Conservation (phyloP, 2,797 vertebrate genomes). For the Leptatherina wallacei region DNA sequence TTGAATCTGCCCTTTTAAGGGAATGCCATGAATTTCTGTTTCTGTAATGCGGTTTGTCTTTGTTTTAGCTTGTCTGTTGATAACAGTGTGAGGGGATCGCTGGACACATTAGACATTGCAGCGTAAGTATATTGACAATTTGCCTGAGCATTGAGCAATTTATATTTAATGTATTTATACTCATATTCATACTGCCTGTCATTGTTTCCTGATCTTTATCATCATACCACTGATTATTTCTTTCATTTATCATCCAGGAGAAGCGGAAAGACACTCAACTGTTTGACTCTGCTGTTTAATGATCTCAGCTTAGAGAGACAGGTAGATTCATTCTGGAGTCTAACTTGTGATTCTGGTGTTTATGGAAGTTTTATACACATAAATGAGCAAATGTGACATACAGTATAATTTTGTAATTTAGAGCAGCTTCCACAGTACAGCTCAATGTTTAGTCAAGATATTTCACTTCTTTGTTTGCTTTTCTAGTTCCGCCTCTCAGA, state of each 20-base stretch:
- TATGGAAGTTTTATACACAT: background rate
- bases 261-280: slow-evolving; percentile 86
- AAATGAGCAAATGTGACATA: background rate
- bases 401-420: too few relatives aligned
- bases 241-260: slow-evolving; percentile 62
- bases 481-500: slow-evolving; percentile 77
- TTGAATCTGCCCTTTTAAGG: background rate
- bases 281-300: slow-evolving; percentile 88
- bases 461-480: slow-evolving; percentile 15
- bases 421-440: too few relatives aligned
- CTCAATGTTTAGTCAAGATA: background rate
- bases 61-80: slow-evolving; percentile 69
- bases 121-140: slow-evolving; percentile 67
- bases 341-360: background rate
- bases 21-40: background rate
- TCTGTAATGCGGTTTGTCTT: slow-evolving; percentile 16
- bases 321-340: slow-evolving; percentile 60
- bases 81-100: slow-evolving; percentile 52
- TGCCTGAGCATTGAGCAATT: background rate
- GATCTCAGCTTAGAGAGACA: slow-evolving; percentile 86
- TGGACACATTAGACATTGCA: slow-evolving; percentile 84
- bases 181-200: background rate
- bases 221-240: background rate
- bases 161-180: background rate
- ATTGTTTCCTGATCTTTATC: background rate